Base-by-base conservation (phyloP, 2,113 vertebrate genomes). In the Speoplatyrhinus poulsoni region DNA sequence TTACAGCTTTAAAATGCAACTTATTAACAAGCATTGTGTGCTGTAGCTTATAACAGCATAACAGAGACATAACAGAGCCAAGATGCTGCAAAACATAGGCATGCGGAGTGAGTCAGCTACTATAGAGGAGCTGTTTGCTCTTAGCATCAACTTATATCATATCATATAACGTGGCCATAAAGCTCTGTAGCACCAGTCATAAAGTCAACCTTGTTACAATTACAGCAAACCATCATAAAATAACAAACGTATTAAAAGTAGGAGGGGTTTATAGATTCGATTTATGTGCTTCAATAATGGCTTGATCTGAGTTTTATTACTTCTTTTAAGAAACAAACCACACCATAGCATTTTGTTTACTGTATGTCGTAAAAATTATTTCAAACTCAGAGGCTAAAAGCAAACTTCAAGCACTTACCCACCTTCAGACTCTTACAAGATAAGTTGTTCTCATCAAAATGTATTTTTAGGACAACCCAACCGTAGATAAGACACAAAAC, bases 191-290 rank as follows among this genome's bases (percentile, higher is more conserved):
- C 58, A 67, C 26, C 50, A 26, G 53, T 74, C 65, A 57, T 79
- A 53, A 81, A 81, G 53, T 48, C 46, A 4, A 36, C 12, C 64
- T 76, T 68, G 26, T 61, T 60, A 66, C 59, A 70, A 67, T 68
- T n/a, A 6, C 62, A 62, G 46, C 12, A 36, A 41, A 46, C 48
- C 50, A 32, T 63, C 56, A 62, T 72, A 58, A 76, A 48, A 62
- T 5, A 11, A n/a, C 36, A 15, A 9, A 61, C 41, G 46, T 17
- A 32, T 26, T 46, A 70, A 76, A 12, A 54, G 54, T 6, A 65
- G 62, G 6, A 65, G 56, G 59, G 47, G 61, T 70, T 73, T 73
- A 76, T 50, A 36, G 13, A n/a, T 75, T 77, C 33, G 48, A 32
- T 66, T 79, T 66, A 67, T 67, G 15, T 46, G 53, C 13, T 59